Base-by-base conservation (phyloP, 2,888 invertebrate species). In the Phortica okadai region DNA sequence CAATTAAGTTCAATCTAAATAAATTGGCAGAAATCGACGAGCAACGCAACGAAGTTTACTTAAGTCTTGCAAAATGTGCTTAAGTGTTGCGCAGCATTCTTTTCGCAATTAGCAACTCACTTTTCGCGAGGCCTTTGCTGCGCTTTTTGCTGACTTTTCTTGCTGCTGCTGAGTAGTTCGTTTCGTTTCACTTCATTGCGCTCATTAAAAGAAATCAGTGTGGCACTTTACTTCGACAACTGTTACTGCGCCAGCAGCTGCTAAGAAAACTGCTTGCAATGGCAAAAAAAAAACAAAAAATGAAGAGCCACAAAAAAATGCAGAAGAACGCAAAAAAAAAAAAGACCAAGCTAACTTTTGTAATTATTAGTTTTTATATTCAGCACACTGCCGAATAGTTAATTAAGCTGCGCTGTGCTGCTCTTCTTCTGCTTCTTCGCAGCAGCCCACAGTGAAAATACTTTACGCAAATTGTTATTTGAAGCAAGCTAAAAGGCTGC, bases 191-290 rank as follows among this genome's bases (percentile, higher is more conserved):
- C 16, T 25, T 62, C 16, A 25, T 62, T 62, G 74, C 78, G 78
- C 83, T 87, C 86, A 83, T 86, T 85, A 84, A 81, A 80, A 79
- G 73, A 76, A 64, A 54, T 58, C 78, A 77, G 73, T 73, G 45
- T 73, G 45, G 72, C 56, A 70, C 59, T 66, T 74, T 62, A 62
- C 25, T 25, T 77, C 74, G 66, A 33, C 75, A n/a, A 8, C 25
- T 73, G 33, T 69, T 78, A 44, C 78, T 81, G 76, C 76, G 72
- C 42, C 74, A 67, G 74, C 77, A 16, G 50, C 58, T 11, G 67
- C 44, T 16, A 54, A 50, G 54, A 62, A 82, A 82, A 74, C 70
- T 77, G 79, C 79, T 80, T 82, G 80, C 77, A 76, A 66, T 67
- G 72, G 4, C 14, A 42, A 74, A 44, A 44, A 2, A 5, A 56